Evolutionary conservation across 2,113 vertebrate species (phyloP).

Genomic region (Pollachius pollachius): DNA sequence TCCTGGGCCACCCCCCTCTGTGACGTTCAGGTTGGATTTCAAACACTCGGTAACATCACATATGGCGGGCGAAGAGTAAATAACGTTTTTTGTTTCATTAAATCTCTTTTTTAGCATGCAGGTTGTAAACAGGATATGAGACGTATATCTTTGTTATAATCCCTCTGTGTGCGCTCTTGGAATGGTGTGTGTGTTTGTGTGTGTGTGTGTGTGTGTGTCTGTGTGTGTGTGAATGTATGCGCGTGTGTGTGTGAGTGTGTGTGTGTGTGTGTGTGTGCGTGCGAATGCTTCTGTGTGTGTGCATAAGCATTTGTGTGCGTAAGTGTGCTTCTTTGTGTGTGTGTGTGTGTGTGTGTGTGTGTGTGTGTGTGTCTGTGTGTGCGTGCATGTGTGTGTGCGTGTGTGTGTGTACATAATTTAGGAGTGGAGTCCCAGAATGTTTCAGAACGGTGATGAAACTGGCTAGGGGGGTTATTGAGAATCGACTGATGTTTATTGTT

Average conservation of each 20-base stretch:
- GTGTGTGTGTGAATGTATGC: not conserved
- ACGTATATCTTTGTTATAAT: slow-evolving; percentile 14
- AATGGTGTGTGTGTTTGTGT: not conserved
- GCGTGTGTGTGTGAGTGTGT: too few relatives aligned
- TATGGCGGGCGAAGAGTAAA: slow-evolving; percentile 66
- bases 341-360: not conserved
- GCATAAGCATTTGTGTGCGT: not conserved
- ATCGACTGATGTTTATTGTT: slow-evolving; percentile 73
- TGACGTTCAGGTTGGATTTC: slow-evolving; percentile 69
- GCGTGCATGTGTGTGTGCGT: slow-evolving; percentile 11
- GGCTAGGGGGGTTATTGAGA: slow-evolving; percentile 48
- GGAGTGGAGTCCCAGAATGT: not conserved
- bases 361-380: slow-evolving; percentile 4
- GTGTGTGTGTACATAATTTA: slow-evolving; percentile 23
- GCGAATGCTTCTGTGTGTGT: not conserved
- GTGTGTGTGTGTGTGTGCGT: too few relatives aligned
- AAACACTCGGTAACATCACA: slow-evolving; percentile 69
- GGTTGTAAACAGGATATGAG: slow-evolving; percentile 31
- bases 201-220: slow-evolving; percentile 2
- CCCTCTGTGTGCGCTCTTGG: not conserved
- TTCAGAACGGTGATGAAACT: not conserved
- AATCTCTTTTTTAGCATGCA: slow-evolving; percentile 38
- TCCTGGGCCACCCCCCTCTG: slow-evolving; percentile 65
- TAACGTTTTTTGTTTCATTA: slow-evolving; percentile 52
- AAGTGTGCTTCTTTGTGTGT: not conserved